phyloP scores from a whole-genome alignment of 1,140 invertebrate genomes.

The Araneus ventricosus region DNA sequence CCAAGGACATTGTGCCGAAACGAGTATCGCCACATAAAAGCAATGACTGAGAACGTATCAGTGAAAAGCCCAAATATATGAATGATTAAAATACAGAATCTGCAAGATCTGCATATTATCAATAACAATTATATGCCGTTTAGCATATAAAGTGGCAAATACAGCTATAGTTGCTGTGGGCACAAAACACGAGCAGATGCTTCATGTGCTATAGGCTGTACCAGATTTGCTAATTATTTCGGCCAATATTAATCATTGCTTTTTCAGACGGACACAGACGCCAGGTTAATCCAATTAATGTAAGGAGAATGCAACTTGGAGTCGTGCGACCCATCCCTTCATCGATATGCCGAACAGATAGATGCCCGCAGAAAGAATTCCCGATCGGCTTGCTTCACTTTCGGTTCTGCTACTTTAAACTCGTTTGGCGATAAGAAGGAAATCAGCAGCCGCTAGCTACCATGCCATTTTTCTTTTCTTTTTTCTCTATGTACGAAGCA shows the following conservation, averaged over 20 bases:
- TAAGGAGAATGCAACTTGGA: neutral
- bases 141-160: too few species aligned
- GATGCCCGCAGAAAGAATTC: neutral
- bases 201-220: too few species aligned
- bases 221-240: neutral
- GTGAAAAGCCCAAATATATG: too few species aligned
- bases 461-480: neutral
- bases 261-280: neutral
- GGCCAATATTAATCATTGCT: neutral
- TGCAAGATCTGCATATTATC: too few species aligned
- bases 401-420: neutral
- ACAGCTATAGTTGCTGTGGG: too few species aligned
- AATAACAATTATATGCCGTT: too few species aligned
- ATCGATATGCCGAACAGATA: neutral
- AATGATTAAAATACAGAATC: too few species aligned
- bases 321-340: conserved; percentile 2
- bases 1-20: too few species aligned
- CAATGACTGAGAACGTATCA: too few species aligned
- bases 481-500: neutral
- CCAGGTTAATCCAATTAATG: conserved; percentile 34
- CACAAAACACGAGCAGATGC: too few species aligned
- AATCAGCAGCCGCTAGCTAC: neutral
- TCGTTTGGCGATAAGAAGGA: neutral
- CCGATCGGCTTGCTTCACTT: neutral
- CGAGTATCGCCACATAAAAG: too few species aligned